phyloP scores from a whole-genome alignment of 2,888 invertebrate species.

The Xanthorhoe spadicearia region DNA sequence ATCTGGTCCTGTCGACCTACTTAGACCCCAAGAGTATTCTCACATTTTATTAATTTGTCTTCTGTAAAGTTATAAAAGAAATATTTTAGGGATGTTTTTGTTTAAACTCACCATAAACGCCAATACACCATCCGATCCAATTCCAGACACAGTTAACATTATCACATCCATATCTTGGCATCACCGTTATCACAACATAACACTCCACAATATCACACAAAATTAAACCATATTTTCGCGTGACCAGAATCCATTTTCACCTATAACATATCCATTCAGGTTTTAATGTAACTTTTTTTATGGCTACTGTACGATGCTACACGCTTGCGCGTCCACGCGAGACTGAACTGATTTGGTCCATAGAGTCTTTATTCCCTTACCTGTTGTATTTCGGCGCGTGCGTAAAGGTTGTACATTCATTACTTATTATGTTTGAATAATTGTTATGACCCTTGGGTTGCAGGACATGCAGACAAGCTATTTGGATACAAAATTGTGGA shows the following conservation, averaged over 20 bases:
- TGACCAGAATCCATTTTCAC: conserved; percentile 38
- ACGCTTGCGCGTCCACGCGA: conserved; percentile 71
- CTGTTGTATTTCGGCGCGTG: conserved; percentile 70
- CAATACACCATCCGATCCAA: conserved; percentile 75
- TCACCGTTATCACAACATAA: conserved; percentile 70
- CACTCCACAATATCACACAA: conserved; percentile 22
- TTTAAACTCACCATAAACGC: conserved; percentile 66
- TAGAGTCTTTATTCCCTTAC: conserved; percentile 56
- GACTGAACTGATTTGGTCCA: conserved; percentile 61
- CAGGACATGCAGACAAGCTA: no score
- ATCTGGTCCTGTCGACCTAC: no score
- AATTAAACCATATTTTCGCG: conserved; percentile 27
- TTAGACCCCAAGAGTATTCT: no score
- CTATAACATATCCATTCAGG: conserved; percentile 25
- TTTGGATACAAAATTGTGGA: conserved; percentile 13
- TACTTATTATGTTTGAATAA: conserved; percentile 55
- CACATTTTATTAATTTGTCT: no score
- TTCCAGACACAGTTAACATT: conserved; percentile 75
- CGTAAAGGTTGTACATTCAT: conserved; percentile 52
- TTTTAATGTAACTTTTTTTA: conserved; percentile 48
- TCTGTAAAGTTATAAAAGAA: background rate
- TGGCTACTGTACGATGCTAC: conserved; percentile 42
- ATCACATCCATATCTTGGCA: conserved; percentile 77
- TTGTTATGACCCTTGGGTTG: conserved; percentile 40
- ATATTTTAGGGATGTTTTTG: no score